Base-by-base conservation (phyloP, 2,888 invertebrate genomes). In the Barypeithes pellucidus region DNA sequence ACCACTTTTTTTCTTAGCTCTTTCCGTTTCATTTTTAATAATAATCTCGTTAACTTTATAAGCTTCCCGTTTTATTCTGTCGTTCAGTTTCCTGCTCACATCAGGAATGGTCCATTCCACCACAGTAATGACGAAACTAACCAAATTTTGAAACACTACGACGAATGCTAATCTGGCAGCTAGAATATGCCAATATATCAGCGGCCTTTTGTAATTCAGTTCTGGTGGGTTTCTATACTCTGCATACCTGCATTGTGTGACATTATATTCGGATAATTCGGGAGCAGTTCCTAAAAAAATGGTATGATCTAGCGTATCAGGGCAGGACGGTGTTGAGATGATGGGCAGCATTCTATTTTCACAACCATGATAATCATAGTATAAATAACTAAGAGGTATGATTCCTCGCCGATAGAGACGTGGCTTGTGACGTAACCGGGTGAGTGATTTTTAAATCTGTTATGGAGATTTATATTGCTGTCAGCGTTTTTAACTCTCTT, bases 31-130 rank as follows among this genome's bases (percentile, higher is more conserved):
- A 76, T 91, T 89, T 78, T 91, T 89, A 72, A 94, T 92, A 75
- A 94, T 92, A 75, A 91, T 90, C 81, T 93, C 93, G 80, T 92
- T 93, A 11, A 92, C 90, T 76, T 92, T 87, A 82, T 91, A 93
- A 11, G 91, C 90, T 83, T 94, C 94, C 22, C 91, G 88, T 76
- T 92, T 90, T 33, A 94, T 92, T 80, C 91, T 89, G 79, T 93
- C 91, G 67, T 89, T 88, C 66, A 95, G 86, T 81, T 91, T 90
- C 39, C 89, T 88, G 0, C 95, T 93, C 45, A 92, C 88, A 82
- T 95, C 95, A 0, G 95, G 94, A 77, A 95, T 93, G 18, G 92
- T 86, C 92, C 93, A 94, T 68, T 93, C 91, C 3, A 95, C 89
- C 8, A 90, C 84, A 78, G 92, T 91, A 76, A 94, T 92, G 61